Evolutionary conservation across 2,888 invertebrate species (phyloP).

Genomic region (Drosophila gaucha): DNA sequence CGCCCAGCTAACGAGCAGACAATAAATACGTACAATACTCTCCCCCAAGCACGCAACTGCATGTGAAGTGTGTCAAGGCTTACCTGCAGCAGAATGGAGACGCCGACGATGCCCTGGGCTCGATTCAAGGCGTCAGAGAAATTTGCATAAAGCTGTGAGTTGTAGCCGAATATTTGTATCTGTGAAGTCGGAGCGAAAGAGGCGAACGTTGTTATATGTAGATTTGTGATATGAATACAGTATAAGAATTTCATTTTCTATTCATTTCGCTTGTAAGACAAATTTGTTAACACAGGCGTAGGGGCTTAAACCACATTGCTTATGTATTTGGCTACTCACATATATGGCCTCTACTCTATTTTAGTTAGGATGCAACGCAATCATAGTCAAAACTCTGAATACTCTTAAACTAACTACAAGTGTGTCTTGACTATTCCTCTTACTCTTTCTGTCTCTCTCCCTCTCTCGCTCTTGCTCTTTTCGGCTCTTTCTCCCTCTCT

Average conservation of each 20-base stretch:
- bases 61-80: constrained; percentile 40
- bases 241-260: not conserved
- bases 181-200: constrained; percentile 86
- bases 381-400: too few relatives aligned
- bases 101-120: constrained; percentile 97
- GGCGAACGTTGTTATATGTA: not conserved
- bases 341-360: too few relatives aligned
- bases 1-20: constrained; percentile 90
- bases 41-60: not conserved
- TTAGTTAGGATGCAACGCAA: too few relatives aligned
- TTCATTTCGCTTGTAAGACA: not conserved
- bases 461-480: too few relatives aligned
- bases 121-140: constrained; percentile 97
- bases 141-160: constrained; percentile 98
- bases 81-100: constrained; percentile 97
- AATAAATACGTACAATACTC: not conserved
- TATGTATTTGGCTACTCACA: too few relatives aligned
- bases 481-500: too few relatives aligned
- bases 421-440: too few relatives aligned
- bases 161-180: constrained; percentile 99
- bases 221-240: not conserved
- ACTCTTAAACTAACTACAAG: too few relatives aligned
- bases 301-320: too few relatives aligned
- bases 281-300: not conserved
- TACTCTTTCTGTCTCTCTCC: too few relatives aligned